These are phyloP conservation scores for Mystacornis crossleyi DNA, from an alignment of 2,113 vertebrate species.

Conservation along the genomic window DNA sequence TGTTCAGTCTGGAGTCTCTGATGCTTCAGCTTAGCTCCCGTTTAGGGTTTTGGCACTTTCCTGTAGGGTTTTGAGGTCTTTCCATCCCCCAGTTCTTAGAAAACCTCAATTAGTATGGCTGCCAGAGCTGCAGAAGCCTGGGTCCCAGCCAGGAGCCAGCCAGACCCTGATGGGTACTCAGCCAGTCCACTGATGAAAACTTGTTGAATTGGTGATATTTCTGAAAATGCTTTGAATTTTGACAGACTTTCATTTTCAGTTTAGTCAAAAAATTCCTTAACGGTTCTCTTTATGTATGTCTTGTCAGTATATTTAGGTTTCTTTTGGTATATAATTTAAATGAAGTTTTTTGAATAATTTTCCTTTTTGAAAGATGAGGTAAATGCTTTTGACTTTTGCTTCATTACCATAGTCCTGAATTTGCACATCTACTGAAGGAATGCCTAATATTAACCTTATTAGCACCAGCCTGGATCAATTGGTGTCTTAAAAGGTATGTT, in stretches of 20 bases:
- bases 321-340: background rate
- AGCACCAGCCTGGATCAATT: background rate
- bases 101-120: accelerated
- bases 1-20: background rate
- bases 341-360: background rate
- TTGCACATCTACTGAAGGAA: background rate
- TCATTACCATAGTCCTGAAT: background rate
- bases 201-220: background rate
- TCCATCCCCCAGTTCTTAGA: background rate
- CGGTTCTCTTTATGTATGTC: background rate
- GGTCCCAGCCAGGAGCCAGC: background rate
- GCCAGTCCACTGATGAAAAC: background rate
- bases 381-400: background rate
- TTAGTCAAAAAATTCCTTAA: background rate
- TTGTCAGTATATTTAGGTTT: background rate
- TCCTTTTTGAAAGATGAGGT: background rate
- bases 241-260: background rate
- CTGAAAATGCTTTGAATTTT: background rate
- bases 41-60: background rate
- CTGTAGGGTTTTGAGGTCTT: background rate
- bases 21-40: background rate
- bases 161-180: background rate
- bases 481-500: constrained; percentile 45
- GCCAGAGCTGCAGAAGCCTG: background rate
- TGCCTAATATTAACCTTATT: background rate